phyloP scores from a whole-genome alignment of 2,888 invertebrate species.

The Pandemis cinnamomeana region DNA sequence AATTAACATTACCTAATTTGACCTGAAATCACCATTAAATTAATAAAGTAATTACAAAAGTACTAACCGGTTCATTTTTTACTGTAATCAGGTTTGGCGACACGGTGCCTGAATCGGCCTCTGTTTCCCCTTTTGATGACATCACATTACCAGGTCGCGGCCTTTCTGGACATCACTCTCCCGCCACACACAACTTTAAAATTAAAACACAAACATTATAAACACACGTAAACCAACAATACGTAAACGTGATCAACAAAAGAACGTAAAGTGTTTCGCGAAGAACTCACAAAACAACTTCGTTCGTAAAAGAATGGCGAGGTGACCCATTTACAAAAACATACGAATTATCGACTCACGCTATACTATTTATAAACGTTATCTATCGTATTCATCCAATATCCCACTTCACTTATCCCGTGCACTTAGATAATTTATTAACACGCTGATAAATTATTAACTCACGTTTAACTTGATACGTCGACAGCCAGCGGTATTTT shows the following conservation, averaged over 20 bases:
- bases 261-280: slow-evolving; percentile 49
- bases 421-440: slow-evolving; percentile 49
- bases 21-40: background rate
- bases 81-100: slow-evolving; percentile 75
- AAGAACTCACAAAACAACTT: slow-evolving; percentile 68
- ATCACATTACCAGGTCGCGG: slow-evolving; percentile 81
- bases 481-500: slow-evolving; percentile 85
- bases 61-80: slow-evolving; percentile 81
- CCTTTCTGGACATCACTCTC: slow-evolving; percentile 81
- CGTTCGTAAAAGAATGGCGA: slow-evolving; percentile 80
- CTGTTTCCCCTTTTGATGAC: slow-evolving; percentile 85
- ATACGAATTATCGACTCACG: slow-evolving; percentile 79
- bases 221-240: slow-evolving; percentile 28
- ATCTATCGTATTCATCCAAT: slow-evolving; percentile 59
- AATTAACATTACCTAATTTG: slow-evolving; percentile 7
- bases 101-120: slow-evolving; percentile 84
- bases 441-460: slow-evolving; percentile 65
- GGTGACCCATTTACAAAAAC: slow-evolving; percentile 84
- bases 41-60: background rate
- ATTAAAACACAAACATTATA: slow-evolving; percentile 59
- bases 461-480: slow-evolving; percentile 83
- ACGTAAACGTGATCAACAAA: slow-evolving; percentile 32
- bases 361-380: slow-evolving; percentile 69
- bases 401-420: slow-evolving; percentile 50
- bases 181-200: slow-evolving; percentile 72